Evolutionary conservation across 2,113 vertebrate species (phyloP).

Genomic region (Myanophis thanlyinensis): DNA sequence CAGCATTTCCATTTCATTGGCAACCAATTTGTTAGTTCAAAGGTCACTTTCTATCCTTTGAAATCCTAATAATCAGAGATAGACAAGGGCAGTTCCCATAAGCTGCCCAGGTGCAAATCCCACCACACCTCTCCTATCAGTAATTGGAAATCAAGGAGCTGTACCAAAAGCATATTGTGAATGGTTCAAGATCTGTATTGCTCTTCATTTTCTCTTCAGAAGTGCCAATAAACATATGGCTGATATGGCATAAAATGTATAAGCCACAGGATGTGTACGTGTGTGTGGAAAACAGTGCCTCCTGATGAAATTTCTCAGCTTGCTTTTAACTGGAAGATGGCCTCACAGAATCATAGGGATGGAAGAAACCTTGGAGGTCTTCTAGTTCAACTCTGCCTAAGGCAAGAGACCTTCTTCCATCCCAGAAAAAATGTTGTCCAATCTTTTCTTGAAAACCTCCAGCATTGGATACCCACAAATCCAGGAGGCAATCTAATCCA

Average conservation of each 20-base stretch:
- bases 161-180: not conserved
- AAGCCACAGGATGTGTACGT: too few species aligned
- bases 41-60: not conserved
- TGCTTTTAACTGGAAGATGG: not conserved
- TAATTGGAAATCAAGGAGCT: not conserved
- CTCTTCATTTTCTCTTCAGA: not conserved
- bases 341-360: not conserved
- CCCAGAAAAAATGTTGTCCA: not conserved
- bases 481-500: not conserved
- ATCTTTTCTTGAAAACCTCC: not conserved
- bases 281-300: not conserved
- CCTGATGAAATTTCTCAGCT: not conserved
- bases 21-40: not conserved
- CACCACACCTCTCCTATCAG: not conserved
- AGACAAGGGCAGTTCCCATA: not conserved
- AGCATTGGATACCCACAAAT: not conserved
- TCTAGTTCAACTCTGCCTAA: too few species aligned
- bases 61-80: not conserved
- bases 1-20: not conserved
- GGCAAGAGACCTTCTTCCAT: not conserved
- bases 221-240: not conserved
- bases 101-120: not conserved
- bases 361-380: not conserved
- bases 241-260: not conserved
- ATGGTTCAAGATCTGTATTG: not conserved